Conservation (phyloP, 2,888 invertebrate genomes). For the Ophioninae sp. region DNA sequence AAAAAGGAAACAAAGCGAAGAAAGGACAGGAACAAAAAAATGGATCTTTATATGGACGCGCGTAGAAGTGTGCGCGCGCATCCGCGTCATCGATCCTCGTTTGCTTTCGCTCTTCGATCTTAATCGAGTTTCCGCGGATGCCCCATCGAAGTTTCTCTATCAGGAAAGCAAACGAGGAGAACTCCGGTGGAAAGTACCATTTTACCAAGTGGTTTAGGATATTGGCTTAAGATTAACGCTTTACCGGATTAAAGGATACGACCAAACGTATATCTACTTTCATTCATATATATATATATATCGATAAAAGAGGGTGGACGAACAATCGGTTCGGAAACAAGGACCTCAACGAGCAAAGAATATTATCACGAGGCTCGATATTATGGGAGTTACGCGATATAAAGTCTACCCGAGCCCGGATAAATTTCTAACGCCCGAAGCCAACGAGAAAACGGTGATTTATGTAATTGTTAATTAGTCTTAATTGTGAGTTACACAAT, state of each 20-base stretch:
- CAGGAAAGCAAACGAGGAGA: conserved; percentile 10
- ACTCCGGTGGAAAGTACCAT: conserved; percentile 45
- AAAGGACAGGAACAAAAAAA: background rate
- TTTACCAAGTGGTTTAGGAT: conserved; percentile 43
- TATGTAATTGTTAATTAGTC: conserved; percentile 66
- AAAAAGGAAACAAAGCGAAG: conserved; percentile 5
- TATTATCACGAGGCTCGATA: conserved; percentile 27
- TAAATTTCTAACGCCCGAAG: conserved; percentile 21
- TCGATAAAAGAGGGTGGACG: background rate
- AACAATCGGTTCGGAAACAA: conserved; percentile 36
- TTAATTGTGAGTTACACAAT: conserved; percentile 65
- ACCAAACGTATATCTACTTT: conserved; percentile 18
- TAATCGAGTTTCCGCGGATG: conserved; percentile 33
- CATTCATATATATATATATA: background rate
- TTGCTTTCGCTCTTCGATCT: conserved; percentile 62
- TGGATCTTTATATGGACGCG: background rate
- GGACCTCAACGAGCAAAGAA: conserved; percentile 10
- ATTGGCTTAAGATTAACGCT: conserved; percentile 35
- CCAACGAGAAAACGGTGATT: conserved; percentile 53
- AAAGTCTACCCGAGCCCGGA: conserved; percentile 13
- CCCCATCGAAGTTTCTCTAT: conserved; percentile 24
- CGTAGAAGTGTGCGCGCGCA: conserved; percentile 16
- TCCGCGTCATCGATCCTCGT: conserved; percentile 61
- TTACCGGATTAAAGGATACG: conserved; percentile 30
- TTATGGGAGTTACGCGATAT: conserved; percentile 11